phyloP scores from a whole-genome alignment of 2,888 invertebrate genomes.

The Cataglyphis albicans region DNA sequence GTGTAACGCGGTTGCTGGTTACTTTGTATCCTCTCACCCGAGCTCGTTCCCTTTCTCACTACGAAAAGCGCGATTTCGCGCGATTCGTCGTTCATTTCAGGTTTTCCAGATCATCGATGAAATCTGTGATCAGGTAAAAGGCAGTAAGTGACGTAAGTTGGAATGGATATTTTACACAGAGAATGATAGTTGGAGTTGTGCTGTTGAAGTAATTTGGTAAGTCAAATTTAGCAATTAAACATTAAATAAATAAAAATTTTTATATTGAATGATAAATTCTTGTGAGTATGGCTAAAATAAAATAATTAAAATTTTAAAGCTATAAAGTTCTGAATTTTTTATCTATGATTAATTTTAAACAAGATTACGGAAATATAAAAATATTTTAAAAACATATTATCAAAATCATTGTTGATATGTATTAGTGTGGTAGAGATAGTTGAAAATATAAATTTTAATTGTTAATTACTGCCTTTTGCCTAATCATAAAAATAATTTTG shows the following conservation, averaged over 20 bases:
- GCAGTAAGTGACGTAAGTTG: conserved; percentile 36
- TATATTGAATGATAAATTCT: neutral
- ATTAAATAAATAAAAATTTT: neutral
- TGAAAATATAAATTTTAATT: neutral
- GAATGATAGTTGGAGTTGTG: conserved; percentile 23
- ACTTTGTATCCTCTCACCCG: conserved; percentile 80
- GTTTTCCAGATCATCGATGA: conserved; percentile 71
- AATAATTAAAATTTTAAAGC: neutral
- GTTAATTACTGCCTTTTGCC: conserved; percentile 45
- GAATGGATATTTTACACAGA: conserved; percentile 33
- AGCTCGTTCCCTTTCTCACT: conserved; percentile 31
- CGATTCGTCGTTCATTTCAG: conserved; percentile 72
- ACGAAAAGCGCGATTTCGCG: conserved; percentile 53
- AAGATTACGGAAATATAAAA: neutral
- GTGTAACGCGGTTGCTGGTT: conserved; percentile 86
- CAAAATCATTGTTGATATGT: neutral
- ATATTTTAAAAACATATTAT: neutral
- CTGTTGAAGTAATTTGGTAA: conserved; percentile 43
- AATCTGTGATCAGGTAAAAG: conserved; percentile 48
- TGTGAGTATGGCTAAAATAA: neutral
- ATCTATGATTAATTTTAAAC: neutral
- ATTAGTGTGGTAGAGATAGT: neutral
- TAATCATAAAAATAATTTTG: conserved; percentile 34
- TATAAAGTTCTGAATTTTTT: neutral
- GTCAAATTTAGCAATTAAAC: conserved; percentile 15